These are phyloP conservation scores for Melieria omissa DNA, from an alignment of 2,888 invertebrate genomes.

Conservation along the genomic window DNA sequence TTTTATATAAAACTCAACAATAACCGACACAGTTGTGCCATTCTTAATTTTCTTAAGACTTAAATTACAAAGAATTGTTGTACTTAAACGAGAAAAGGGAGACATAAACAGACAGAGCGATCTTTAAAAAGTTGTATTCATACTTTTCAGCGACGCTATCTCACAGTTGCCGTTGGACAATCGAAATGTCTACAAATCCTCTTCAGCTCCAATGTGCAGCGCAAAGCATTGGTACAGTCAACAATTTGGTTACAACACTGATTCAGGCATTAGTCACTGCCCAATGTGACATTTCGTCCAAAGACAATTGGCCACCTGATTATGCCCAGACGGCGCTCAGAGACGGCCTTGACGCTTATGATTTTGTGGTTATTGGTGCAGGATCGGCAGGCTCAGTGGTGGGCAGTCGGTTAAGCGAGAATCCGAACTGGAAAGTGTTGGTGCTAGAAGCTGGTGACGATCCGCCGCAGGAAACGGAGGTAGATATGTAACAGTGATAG, in stretches of 20 bases:
- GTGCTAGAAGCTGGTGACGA: constrained; percentile 84
- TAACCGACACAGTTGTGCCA: too few species aligned
- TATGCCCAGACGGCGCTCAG: constrained; percentile 55
- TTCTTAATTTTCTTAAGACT: too few species aligned
- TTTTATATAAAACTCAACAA: too few species aligned
- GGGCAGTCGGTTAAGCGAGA: constrained; percentile 77
- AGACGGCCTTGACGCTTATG: constrained; percentile 27
- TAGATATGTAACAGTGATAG: background rate
- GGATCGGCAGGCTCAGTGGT: constrained; percentile 74
- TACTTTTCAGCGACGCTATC: too few species aligned
- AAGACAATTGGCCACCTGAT: constrained; percentile 72
- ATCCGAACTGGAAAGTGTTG: constrained; percentile 79
- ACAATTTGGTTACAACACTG: constrained; percentile 70
- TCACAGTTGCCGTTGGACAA: too few species aligned
- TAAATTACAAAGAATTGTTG: too few species aligned
- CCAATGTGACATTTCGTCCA: constrained; percentile 71
- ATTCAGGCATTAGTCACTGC: constrained; percentile 72
- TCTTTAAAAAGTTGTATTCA: too few species aligned
- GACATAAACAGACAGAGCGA: too few species aligned
- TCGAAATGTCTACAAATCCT: too few species aligned
- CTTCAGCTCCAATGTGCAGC: constrained; percentile 51
- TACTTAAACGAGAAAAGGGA: too few species aligned
- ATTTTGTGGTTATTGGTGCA: constrained; percentile 69
- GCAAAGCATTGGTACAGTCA: constrained; percentile 61
- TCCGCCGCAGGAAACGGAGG: constrained; percentile 68